phyloP scores from a whole-genome alignment of 2,797 vertebrate genomes.

The Crax fasciolata region DNA sequence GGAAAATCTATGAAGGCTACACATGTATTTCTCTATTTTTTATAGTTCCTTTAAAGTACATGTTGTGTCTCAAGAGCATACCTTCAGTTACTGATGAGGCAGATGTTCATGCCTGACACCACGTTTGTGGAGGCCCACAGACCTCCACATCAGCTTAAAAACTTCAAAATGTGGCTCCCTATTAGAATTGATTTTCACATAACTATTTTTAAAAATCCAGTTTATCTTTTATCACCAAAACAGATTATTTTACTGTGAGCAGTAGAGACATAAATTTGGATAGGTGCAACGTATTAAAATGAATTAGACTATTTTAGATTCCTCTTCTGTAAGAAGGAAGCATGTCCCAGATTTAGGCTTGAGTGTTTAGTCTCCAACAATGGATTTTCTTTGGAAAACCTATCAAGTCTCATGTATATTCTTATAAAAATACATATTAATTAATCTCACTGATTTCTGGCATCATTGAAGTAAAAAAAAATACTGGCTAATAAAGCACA shows the following conservation, averaged over 20 bases:
- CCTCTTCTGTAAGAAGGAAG: neutral
- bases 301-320: neutral
- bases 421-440: neutral
- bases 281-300: neutral
- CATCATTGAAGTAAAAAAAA: neutral
- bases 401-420: neutral
- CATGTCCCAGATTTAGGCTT: neutral
- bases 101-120: neutral
- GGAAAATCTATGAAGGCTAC: neutral
- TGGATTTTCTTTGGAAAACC: neutral
- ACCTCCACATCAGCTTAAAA: neutral
- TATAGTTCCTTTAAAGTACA: neutral
- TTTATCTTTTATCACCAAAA: neutral
- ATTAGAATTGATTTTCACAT: neutral
- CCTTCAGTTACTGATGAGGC: neutral
- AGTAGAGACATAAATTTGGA: neutral
- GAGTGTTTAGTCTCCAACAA: neutral
- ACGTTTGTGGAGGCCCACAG: neutral
- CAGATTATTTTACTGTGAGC: neutral
- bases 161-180: neutral
- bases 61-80: neutral
- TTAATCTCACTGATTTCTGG: neutral
- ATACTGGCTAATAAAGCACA: neutral
- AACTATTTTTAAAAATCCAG: neutral
- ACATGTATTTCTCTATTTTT: neutral